Conservation (phyloP, 1,140 invertebrate species). For the Drosophila tsacasi region DNA sequence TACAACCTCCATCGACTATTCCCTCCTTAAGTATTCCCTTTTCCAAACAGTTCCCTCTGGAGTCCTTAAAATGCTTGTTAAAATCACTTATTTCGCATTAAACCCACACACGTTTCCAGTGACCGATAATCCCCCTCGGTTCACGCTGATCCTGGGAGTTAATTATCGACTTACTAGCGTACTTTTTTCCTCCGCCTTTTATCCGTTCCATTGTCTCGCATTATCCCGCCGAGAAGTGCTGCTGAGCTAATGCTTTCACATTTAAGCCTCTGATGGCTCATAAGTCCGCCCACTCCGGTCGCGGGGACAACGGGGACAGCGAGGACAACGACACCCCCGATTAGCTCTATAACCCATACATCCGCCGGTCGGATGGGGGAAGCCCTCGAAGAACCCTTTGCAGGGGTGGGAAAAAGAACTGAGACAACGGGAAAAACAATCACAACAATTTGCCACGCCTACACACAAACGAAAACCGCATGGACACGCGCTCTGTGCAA, state of each 20-base stretch:
- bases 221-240: constrained; percentile 11
- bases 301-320: neutral
- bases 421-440: constrained; percentile 68
- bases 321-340: constrained; percentile 23
- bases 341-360: constrained; percentile 26
- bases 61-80: neutral
- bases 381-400: constrained; percentile 17
- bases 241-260: constrained; percentile 27
- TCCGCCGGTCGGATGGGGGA: constrained; percentile 13
- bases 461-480: constrained; percentile 64
- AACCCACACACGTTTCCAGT: neutral
- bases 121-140: constrained; percentile 9
- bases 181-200: constrained; percentile 8
- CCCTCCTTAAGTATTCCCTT: neutral
- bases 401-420: constrained; percentile 13
- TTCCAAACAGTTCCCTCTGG: too few species aligned
- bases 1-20: neutral
- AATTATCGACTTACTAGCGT: constrained; percentile 29
- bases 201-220: constrained; percentile 12
- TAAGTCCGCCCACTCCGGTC: constrained; percentile 19
- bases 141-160: constrained; percentile 21
- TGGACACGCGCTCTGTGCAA: constrained; percentile 65
- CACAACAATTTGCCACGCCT: constrained; percentile 83
- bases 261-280: constrained; percentile 32
- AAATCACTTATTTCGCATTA: neutral